Percentiles rank a stretch among this genome's conserved stretches.
Conservation (phyloP, 2,797 vertebrate genomes). For the Crocidura indochinensis region DNA sequence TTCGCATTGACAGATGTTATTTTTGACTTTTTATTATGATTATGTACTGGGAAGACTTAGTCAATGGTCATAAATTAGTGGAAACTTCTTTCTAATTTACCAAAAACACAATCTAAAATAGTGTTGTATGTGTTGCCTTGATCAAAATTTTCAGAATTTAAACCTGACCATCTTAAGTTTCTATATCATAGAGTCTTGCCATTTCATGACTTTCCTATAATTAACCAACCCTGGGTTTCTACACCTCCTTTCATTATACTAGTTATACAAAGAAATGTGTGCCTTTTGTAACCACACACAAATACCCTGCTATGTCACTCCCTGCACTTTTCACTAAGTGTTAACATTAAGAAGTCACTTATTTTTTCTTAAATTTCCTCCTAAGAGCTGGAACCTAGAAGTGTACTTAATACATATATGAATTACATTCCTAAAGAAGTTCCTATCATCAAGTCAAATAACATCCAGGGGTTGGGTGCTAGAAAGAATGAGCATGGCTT, state of each 20-base stretch:
- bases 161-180: not conserved
- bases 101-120: not conserved
- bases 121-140: not conserved
- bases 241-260: not conserved
- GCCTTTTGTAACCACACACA: not conserved
- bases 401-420: not conserved
- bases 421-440: not conserved
- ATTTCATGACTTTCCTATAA: not conserved
- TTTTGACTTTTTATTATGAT: not conserved
- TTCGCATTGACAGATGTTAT: not conserved
- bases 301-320: not conserved
- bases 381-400: not conserved
- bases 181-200: not conserved
- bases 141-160: not conserved
- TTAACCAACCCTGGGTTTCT: not conserved
- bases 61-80: not conserved
- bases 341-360: not conserved
- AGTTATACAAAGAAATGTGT: not conserved
- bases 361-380: conserved; percentile 25
- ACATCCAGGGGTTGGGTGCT: not conserved
- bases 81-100: conserved; percentile 29
- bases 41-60: not conserved
- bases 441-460: conserved; percentile 5
- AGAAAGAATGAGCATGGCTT: not conserved
- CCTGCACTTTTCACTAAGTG: not conserved